Conservation (phyloP, 1,140 invertebrate genomes). For the Meloidogyne floridensis region DNA sequence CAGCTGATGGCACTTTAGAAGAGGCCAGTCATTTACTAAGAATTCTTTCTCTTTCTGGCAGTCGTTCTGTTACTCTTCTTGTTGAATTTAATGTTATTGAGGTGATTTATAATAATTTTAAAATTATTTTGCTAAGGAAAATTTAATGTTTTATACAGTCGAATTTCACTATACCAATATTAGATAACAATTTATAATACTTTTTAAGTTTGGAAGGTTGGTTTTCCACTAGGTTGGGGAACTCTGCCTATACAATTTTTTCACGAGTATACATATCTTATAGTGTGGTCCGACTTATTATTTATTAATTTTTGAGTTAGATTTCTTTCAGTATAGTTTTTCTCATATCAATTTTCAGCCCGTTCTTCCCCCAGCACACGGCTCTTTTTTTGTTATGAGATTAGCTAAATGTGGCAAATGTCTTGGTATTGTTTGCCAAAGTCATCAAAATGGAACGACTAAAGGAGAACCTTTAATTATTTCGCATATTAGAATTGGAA, state of each 20-base stretch:
- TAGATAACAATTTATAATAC: no score
- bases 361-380: conserved; percentile 80
- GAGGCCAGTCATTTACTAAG: conserved; percentile 65
- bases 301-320: not conserved
- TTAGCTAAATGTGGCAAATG: conserved; percentile 77
- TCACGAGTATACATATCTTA: no score
- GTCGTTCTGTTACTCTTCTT: conserved; percentile 68
- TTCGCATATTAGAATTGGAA: conserved; percentile 82
- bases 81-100: conserved; percentile 87
- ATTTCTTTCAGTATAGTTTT: no score
- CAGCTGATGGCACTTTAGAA: conserved; percentile 68
- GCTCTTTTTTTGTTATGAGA: conserved; percentile 81
- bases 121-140: no score
- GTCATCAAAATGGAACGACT: conserved; percentile 68
- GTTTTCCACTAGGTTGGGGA: no score
- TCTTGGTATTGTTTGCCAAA: conserved; percentile 82
- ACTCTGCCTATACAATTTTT: no score
- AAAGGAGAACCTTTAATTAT: conserved; percentile 76
- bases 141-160: no score
- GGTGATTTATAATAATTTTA: conserved; percentile 25
- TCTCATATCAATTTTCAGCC: conserved; percentile 68
- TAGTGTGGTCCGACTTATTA: not conserved
- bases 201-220: no score
- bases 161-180: no score
- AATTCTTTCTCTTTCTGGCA: conserved; percentile 11